Evolutionary conservation across 2,888 invertebrate species (phyloP), one percentile per base, ranked within the genome.

Genomic region (Rhabditoides inermis): DNA sequence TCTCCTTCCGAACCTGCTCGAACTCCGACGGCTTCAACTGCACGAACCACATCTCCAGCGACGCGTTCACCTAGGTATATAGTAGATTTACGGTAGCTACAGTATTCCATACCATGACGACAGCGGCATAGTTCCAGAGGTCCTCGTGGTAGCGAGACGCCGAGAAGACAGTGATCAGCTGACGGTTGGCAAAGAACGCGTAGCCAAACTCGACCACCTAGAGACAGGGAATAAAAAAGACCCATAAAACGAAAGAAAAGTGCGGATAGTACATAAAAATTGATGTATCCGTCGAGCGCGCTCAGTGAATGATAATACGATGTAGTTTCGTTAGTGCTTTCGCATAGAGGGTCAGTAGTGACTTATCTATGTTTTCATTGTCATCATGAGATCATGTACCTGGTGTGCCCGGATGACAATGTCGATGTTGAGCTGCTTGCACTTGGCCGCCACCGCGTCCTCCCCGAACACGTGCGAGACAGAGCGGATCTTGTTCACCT

Each of bases 91-190:
- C n/a, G n/a, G n/a, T n/a, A n/a, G n/a, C n/a, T n/a, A n/a, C n/a
- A n/a, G n/a, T n/a, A n/a, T n/a, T n/a, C n/a, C n/a, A n/a, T n/a
- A 68, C 63, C 39, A 55, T 41, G 12, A 63, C 67, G 40, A 65
- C 60, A 6, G 67, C 64, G 4, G 62, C 66, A 45, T 59, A 69
- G 50, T 69, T 69, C 49, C 56, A 56, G 15, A 66, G 46, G 37
- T 65, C 69, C 15, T 58, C 58, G 47, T 68, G 61, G 52, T 69
- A 69, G 23, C 66, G 55, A 28, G 65, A 55, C 3, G 69, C 69
- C 20, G 68, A 66, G 53, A 69, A 69, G 36, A 69, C 60, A 2
- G 69, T 69, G 23, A 69, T 56, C 32, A 69, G 52, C n/a, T 49
- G 46, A 1, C 57, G 56, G 40, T 56, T 52, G 37, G 60, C 58